Evolutionary conservation across 2,797 vertebrate genomes (phyloP).

Genomic region (Novumbra hubbsi): DNA sequence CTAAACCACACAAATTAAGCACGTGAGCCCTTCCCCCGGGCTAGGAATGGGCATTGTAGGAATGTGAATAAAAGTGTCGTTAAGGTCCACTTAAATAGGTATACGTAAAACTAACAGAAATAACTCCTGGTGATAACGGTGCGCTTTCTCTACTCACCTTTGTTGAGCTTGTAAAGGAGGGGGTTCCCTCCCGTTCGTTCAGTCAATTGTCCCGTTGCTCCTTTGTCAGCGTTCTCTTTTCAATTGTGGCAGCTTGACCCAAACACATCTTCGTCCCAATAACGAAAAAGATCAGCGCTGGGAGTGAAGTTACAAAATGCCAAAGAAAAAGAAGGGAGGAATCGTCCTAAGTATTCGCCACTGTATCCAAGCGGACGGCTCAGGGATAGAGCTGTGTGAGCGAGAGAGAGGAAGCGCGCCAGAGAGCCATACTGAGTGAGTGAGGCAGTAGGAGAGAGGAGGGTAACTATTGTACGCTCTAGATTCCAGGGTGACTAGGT

Average conservation of each 20-base stretch:
- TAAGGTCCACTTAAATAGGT: neutral
- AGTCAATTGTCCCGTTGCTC: slow-evolving; percentile 65
- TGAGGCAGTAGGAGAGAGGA: slow-evolving; percentile 38
- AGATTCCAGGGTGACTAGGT: slow-evolving; percentile 1
- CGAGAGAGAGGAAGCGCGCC: slow-evolving; percentile 25
- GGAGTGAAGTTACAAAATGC: slow-evolving; percentile 31
- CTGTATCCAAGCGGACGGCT: slow-evolving; percentile 66
- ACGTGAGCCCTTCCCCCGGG: neutral
- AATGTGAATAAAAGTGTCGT: neutral
- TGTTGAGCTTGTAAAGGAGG: slow-evolving; percentile 26
- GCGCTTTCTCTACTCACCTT: slow-evolving; percentile 60
- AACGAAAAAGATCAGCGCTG: slow-evolving; percentile 53
- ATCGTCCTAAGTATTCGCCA: slow-evolving; percentile 62
- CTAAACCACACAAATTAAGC: neutral
- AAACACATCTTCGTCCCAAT: slow-evolving; percentile 60
- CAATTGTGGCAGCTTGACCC: slow-evolving; percentile 58
- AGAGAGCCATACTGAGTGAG: slow-evolving; percentile 21
- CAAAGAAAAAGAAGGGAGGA: slow-evolving; percentile 47
- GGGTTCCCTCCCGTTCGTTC: slow-evolving; percentile 12
- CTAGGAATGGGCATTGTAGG: neutral
- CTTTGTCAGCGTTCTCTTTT: slow-evolving; percentile 42
- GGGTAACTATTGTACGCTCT: neutral
- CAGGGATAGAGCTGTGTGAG: slow-evolving; percentile 50
- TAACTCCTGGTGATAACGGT: slow-evolving; percentile 38
- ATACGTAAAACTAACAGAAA: neutral